These are phyloP conservation scores for Portunus trituberculatus DNA, from an alignment of 1,140 invertebrate species.

Conservation along the genomic window DNA sequence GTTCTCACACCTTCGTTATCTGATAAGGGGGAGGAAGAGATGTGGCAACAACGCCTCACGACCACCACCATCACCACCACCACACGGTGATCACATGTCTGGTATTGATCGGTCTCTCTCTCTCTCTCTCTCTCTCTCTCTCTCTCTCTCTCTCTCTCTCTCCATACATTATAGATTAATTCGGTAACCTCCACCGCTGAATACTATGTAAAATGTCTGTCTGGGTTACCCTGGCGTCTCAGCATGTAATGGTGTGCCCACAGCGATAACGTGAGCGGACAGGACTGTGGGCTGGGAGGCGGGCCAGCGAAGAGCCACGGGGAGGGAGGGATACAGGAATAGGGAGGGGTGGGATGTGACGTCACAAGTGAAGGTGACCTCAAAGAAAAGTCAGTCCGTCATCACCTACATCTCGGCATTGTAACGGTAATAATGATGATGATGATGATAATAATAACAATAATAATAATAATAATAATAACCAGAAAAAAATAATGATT, in stretches of 20 bases:
- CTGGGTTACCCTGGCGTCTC: too few relatives aligned
- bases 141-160: constrained; percentile 40
- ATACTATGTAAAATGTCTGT: too few relatives aligned
- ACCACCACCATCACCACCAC: background rate
- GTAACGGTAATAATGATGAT: background rate
- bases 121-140: constrained; percentile 56
- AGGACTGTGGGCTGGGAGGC: background rate
- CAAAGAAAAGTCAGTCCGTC: background rate
- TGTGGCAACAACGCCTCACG: background rate
- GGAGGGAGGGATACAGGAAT: background rate
- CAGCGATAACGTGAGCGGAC: too few relatives aligned
- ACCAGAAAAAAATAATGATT: too few relatives aligned
- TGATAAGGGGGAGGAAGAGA: background rate
- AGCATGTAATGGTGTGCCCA: too few relatives aligned
- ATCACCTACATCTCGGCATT: background rate
- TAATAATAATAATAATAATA: constrained; percentile 32
- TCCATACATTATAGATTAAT: background rate
- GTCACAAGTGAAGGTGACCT: background rate
- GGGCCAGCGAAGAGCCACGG: background rate
- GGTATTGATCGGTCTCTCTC: constrained; percentile 31
- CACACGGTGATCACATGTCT: constrained; percentile 7
- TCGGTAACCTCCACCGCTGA: too few relatives aligned
- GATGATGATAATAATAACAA: background rate
- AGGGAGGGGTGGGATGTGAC: background rate
- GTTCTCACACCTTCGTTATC: background rate